These are phyloP conservation scores for Carabus problematicus DNA, from an alignment of 2,888 invertebrate species.

Conservation along the genomic window DNA sequence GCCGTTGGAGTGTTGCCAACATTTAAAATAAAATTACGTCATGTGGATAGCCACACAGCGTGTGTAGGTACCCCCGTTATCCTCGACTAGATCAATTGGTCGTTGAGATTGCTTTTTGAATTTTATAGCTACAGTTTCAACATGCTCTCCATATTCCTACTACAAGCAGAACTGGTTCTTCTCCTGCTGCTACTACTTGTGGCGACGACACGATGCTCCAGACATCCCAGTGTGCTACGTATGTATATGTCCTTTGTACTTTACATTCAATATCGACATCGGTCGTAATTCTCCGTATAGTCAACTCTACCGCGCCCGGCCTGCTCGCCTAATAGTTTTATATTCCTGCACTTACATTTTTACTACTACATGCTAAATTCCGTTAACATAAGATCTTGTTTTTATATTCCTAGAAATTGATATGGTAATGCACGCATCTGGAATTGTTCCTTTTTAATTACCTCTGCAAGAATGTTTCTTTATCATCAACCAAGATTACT, in stretches of 20 bases:
- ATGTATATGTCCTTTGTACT: conserved; percentile 6
- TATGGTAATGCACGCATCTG: too few relatives aligned
- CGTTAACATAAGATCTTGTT: too few relatives aligned
- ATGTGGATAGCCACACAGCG: conserved; percentile 35
- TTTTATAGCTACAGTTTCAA: conserved; percentile 43
- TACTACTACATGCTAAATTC: too few relatives aligned
- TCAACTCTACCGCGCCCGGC: too few relatives aligned
- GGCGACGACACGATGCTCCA: too few relatives aligned
- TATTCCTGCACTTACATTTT: conserved; percentile 28
- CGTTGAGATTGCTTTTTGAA: conserved; percentile 42
- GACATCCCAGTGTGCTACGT: not conserved
- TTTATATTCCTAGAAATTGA: too few relatives aligned
- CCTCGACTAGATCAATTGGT: conserved; percentile 36
- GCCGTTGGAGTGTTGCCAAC: conserved; percentile 38
- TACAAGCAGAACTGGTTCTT: not conserved
- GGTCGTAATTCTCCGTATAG: conserved; percentile 28
- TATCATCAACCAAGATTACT: too few relatives aligned
- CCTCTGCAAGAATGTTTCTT: too few relatives aligned
- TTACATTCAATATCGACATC: conserved; percentile 36
- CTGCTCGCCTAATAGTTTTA: conserved; percentile 32
- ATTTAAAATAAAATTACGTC: conserved; percentile 43
- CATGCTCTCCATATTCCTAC: conserved; percentile 22
- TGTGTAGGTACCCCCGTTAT: conserved; percentile 11
- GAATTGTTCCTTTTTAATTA: too few relatives aligned
- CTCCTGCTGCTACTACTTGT: too few relatives aligned